phyloP scores from a whole-genome alignment of 2,888 invertebrate genomes.

The Drosophila testacea region DNA sequence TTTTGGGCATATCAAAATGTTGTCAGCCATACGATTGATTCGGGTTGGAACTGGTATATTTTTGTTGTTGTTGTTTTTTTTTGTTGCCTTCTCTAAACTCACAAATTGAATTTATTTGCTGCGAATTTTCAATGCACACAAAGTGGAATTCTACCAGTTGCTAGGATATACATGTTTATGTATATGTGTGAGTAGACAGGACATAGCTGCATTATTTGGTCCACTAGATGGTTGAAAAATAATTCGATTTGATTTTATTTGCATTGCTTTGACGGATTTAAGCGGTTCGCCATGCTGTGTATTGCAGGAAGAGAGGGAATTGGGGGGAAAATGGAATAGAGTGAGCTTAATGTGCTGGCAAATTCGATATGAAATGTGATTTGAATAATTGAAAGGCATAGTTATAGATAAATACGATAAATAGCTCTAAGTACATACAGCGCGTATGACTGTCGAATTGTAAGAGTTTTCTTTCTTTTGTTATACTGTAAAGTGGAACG shows the following conservation, averaged over 20 bases:
- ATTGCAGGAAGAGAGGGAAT: not conserved
- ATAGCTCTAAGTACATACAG: not conserved
- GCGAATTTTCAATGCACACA: conserved; percentile 76
- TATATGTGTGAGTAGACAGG: conserved; percentile 15
- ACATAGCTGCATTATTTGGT: conserved; percentile 53
- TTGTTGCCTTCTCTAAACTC: conserved; percentile 57
- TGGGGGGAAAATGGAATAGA: conserved; percentile 27
- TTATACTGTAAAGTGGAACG: no score
- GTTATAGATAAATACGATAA: conserved; percentile 15
- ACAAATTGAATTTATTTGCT: conserved; percentile 79
- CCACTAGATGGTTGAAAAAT: conserved; percentile 54
- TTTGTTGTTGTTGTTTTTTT: not conserved
- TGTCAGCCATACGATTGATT: conserved; percentile 64
- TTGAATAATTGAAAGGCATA: conserved; percentile 37
- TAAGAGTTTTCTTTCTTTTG: no score
- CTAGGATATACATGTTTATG: conserved; percentile 22
- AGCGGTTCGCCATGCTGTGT: conserved; percentile 30
- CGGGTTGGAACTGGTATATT: conserved; percentile 23
- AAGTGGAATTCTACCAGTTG: conserved; percentile 57
- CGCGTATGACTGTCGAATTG: not conserved
- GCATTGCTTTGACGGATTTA: conserved; percentile 77
- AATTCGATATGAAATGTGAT: conserved; percentile 62
- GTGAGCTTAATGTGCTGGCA: conserved; percentile 60
- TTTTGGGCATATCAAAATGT: conserved; percentile 79
- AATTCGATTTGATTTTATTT: conserved; percentile 80